phyloP scores from a whole-genome alignment of 2,797 vertebrate species.

The Lagodon rhomboides region DNA sequence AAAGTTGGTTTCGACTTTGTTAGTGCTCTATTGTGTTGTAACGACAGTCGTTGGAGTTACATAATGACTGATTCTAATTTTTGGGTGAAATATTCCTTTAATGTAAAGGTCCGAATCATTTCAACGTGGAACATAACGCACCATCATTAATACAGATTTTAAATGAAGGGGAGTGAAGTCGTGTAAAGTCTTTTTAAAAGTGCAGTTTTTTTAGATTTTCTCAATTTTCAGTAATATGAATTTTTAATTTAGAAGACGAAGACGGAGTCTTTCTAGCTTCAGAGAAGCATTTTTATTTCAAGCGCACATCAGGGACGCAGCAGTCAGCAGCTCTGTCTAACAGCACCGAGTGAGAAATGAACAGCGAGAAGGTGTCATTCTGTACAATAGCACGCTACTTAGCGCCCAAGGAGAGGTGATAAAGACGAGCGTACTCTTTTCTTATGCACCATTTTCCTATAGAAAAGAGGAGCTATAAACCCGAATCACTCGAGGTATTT shows the following conservation, averaged over 20 bases:
- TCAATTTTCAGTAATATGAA: not conserved
- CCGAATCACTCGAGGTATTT: not conserved
- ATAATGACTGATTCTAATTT: too few species aligned
- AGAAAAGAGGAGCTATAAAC: not conserved
- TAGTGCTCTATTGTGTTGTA: too few species aligned
- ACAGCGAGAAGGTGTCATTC: constrained; percentile 3
- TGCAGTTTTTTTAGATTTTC: not conserved
- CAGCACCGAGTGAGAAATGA: constrained; percentile 17
- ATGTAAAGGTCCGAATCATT: not conserved
- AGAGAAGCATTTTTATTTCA: constrained; percentile 1
- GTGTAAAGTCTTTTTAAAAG: not conserved
- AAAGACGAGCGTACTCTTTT: constrained; percentile 7
- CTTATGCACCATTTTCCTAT: constrained; percentile 26
- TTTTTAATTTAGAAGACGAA: constrained; percentile 17
- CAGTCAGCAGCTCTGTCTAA: not conserved
- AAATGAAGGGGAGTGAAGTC: not conserved
- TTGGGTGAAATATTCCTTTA: too few species aligned
- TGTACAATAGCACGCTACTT: constrained; percentile 7
- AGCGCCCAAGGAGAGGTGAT: constrained; percentile 11
- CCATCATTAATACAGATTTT: not conserved
- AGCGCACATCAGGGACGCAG: not conserved
- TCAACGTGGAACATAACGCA: not conserved
- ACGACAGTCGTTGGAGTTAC: too few species aligned
- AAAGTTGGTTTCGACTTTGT: too few species aligned
- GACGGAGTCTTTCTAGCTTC: not conserved